Base-by-base conservation (phyloP, 2,888 invertebrate species). In the Pediacus dermestoides region DNA sequence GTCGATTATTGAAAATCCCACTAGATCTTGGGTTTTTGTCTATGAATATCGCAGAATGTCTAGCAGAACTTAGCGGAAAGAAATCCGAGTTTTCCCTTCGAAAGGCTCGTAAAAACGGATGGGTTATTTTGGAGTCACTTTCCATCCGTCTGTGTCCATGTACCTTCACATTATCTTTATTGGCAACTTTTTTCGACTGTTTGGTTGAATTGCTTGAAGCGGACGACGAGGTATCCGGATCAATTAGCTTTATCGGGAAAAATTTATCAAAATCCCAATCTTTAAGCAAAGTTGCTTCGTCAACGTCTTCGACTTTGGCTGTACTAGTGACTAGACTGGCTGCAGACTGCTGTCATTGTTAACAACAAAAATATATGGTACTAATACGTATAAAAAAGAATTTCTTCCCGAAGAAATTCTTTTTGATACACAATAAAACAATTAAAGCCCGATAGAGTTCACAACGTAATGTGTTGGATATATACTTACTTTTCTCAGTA, bases 401-500 rank as follows among this genome's bases (percentile, higher is more conserved):
- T 9, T 9, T 9, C n/a, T n/a, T n/a, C 10, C 7, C 10, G 4
- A 26, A 26, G 10, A 26, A 7, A 7, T 26, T 9, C 7, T n/a
- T n/a, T n/a, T n/a, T n/a, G 6, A 7, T 26, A 26, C 26, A 26
- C 26, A 18, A 7, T 18, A n/a, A 18, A n/a, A 18, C 6, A 18
- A 6, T 28, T 32, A 22, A 35, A 42, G 30, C 23, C 31, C 34
- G 16, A 34, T 26, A 23, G 16, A 30, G 23, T 30, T 38, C 12
- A 12, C n/a, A n/a, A n/a, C n/a, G n/a, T n/a, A n/a, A n/a, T n/a
- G n/a, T n/a, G n/a, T n/a, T n/a, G n/a, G n/a, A n/a, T n/a, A n/a
- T n/a, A n/a, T 18, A 80, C 88, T 83, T 71, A 92, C 92, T 82
- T 91, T 78, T 72, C 91, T 84, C 78, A 91, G 85, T 64, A 93